Conservation (phyloP, 2,797 vertebrate species). For the Falco concolor region DNA sequence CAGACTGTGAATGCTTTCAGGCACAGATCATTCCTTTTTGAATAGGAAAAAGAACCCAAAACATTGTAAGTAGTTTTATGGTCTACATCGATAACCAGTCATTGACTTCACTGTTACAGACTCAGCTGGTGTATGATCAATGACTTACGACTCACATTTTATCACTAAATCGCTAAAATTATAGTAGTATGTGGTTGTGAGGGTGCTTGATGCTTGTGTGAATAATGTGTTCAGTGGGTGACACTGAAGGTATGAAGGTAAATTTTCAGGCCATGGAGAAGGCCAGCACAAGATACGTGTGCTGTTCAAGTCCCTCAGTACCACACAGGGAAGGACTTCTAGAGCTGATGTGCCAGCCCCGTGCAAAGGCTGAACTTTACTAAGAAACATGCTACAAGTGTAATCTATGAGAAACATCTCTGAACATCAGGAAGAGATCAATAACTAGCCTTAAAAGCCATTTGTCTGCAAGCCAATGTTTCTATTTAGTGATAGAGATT, state of each 20-base stretch:
- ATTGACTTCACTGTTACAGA: neutral
- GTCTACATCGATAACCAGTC: neutral
- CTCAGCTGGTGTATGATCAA: neutral
- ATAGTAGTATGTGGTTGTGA: neutral
- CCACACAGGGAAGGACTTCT: neutral
- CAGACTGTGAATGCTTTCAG: neutral
- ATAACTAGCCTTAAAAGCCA: neutral
- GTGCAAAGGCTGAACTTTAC: neutral
- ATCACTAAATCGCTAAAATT: neutral
- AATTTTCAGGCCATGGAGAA: neutral
- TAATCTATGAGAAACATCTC: neutral
- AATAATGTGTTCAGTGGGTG: neutral
- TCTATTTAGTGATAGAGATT: neutral
- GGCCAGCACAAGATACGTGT: neutral
- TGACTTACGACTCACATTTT: neutral
- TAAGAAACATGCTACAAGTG: neutral
- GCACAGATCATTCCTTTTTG: neutral
- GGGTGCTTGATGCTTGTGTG: neutral
- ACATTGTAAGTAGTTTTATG: neutral
- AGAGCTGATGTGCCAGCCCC: neutral
- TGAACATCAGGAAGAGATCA: neutral
- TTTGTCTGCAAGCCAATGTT: neutral
- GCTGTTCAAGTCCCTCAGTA: neutral
- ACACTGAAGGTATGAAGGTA: neutral
- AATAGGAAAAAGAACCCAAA: neutral